A percentile compares a stretch with the other conserved stretches of the same genome.
These are phyloP conservation scores for Chiloscyllium plagiosum DNA, from an alignment of 2,113 vertebrate genomes.

Conservation along the genomic window DNA sequence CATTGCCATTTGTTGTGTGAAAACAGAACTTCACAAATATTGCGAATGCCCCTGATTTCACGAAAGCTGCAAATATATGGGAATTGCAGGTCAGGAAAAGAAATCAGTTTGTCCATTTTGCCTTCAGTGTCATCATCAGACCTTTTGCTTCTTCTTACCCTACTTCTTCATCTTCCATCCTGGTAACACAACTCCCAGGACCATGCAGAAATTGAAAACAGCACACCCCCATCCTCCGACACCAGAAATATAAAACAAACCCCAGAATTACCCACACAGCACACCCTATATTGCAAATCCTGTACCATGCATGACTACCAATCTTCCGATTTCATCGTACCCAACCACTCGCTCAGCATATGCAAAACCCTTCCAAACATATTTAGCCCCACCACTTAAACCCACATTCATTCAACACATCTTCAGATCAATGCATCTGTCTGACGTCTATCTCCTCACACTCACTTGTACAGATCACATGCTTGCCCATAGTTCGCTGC, in stretches of 20 bases:
- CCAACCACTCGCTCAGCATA: neutral
- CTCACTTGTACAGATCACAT: conserved; percentile 76
- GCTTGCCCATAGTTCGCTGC: conserved; percentile 79
- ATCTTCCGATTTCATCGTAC: neutral
- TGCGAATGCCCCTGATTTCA: neutral
- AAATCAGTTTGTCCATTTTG: neutral
- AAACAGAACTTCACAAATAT: neutral
- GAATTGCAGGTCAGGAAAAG: neutral
- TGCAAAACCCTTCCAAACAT: neutral
- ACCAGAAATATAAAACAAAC: neutral
- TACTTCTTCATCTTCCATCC: neutral
- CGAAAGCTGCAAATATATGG: neutral
- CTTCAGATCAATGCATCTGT: neutral
- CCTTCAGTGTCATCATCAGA: neutral
- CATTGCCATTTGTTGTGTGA: neutral
- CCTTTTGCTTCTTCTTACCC: too few relatives aligned
- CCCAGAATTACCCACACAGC: neutral
- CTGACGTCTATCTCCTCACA: neutral
- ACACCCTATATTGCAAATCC: neutral
- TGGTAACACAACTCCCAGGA: neutral
- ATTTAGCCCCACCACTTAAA: neutral
- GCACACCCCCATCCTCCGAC: neutral
- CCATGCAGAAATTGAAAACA: neutral
- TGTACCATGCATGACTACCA: neutral
- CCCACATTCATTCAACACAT: neutral